These are phyloP conservation scores for Eurytoma adleriae DNA, from an alignment of 2,888 invertebrate genomes.

Conservation along the genomic window DNA sequence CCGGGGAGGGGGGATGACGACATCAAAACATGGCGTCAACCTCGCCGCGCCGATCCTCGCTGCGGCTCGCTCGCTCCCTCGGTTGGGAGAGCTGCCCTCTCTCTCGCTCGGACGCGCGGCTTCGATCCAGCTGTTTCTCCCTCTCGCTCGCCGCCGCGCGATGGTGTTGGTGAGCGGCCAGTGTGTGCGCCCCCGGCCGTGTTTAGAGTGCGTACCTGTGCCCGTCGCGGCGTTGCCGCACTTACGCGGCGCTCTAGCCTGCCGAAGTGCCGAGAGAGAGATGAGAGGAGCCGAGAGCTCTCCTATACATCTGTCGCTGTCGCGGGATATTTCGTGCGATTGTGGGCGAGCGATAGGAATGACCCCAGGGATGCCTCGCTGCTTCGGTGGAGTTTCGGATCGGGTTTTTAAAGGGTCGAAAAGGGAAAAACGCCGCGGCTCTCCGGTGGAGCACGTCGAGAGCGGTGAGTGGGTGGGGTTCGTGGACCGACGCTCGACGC, in stretches of 20 bases:
- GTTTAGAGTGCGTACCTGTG: constrained; percentile 36
- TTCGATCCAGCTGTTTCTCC: neutral
- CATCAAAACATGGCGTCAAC: constrained; percentile 75
- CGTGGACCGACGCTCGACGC: too few species aligned
- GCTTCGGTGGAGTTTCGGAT: too few species aligned
- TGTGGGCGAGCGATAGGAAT: neutral
- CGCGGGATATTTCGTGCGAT: neutral
- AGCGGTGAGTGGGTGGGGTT: too few species aligned
- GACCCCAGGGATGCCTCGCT: neutral
- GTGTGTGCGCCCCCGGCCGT: neutral
- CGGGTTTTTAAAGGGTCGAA: too few species aligned
- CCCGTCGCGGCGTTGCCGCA: constrained; percentile 43
- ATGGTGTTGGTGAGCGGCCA: neutral
- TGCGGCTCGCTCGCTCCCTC: neutral
- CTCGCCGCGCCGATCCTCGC: constrained; percentile 17
- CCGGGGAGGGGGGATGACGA: constrained; percentile 69
- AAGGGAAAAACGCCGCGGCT: too few species aligned
- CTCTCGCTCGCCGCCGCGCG: neutral
- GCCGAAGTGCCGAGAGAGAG: neutral
- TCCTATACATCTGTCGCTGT: too few species aligned
- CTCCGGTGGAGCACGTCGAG: too few species aligned
- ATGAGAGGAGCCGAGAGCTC: too few species aligned
- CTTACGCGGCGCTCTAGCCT: constrained; percentile 4
- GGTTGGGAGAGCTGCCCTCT: neutral
- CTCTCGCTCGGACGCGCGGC: neutral